phyloP scores from a whole-genome alignment of 2,888 invertebrate species.

The Brachynemurus nebulosus region DNA sequence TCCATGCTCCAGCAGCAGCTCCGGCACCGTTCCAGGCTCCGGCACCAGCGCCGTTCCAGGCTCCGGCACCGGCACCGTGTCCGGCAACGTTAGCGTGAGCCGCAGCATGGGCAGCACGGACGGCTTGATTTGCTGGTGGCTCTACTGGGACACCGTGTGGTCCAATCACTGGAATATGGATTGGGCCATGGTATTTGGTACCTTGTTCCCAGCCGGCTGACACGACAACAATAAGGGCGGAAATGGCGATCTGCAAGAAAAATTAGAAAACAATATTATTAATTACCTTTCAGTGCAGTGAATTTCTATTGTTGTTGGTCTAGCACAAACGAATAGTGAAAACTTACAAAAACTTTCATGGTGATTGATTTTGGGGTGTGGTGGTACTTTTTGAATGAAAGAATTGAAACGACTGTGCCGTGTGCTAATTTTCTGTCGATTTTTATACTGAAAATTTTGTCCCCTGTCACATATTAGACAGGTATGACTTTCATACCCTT shows the following conservation, averaged over 20 bases:
- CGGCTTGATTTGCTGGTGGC: conserved; percentile 39
- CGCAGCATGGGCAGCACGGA: conserved; percentile 28
- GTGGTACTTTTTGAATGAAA: too few relatives aligned
- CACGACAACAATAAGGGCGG: not conserved
- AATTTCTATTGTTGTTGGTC: too few relatives aligned
- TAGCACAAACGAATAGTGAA: not conserved
- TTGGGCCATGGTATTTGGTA: conserved; percentile 19
- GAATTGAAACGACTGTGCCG: too few relatives aligned
- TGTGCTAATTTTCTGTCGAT: too few relatives aligned
- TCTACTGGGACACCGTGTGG: conserved; percentile 30
- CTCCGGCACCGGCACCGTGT: too few relatives aligned
- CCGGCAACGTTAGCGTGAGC: conserved; percentile 8
- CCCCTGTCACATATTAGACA: too few relatives aligned
- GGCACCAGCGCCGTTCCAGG: conserved; percentile 1
- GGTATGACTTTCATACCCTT: too few relatives aligned
- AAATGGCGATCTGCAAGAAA: not conserved
- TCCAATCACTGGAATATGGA: conserved; percentile 26
- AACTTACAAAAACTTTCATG: conserved; percentile 4
- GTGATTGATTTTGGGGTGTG: not conserved
- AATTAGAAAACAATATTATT: not conserved
- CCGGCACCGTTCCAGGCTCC: conserved; percentile 4
- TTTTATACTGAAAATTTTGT: too few relatives aligned
- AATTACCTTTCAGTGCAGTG: too few relatives aligned
- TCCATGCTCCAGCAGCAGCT: conserved; percentile 10
- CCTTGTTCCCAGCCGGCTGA: not conserved